A percentile compares a stretch with the other conserved stretches of the same genome.
Evolutionary conservation across 1,140 invertebrate genomes (phyloP).

Genomic region (Mercenaria mercenaria): DNA sequence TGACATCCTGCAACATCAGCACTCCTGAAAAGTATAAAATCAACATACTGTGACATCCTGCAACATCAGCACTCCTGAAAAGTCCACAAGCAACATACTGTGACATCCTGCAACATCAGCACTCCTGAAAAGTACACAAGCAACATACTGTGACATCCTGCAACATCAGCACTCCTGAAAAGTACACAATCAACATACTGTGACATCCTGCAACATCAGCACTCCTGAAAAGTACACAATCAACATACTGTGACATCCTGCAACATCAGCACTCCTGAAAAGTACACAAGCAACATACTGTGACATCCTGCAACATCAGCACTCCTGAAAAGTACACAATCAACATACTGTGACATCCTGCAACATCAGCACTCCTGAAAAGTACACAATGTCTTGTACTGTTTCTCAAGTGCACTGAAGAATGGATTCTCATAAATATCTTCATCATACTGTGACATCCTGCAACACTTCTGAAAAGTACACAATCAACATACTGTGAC

Average conservation of each 20-base stretch:
- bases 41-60: constrained; percentile 89
- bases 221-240: constrained; percentile 85
- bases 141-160: constrained; percentile 89
- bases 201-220: constrained; percentile 41
- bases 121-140: neutral
- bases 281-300: constrained; percentile 92
- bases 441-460: constrained; percentile 90
- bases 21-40: constrained; percentile 85
- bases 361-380: neutral
- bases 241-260: constrained; percentile 89
- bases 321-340: constrained; percentile 85
- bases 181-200: constrained; percentile 93
- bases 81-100: constrained; percentile 92
- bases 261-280: neutral
- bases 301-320: constrained; percentile 41
- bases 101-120: constrained; percentile 41
- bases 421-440: constrained; percentile 92
- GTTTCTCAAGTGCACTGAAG: constrained; percentile 89
- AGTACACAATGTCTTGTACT: constrained; percentile 89
- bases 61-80: neutral
- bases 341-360: constrained; percentile 89
- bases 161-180: neutral
- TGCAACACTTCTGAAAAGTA: neutral
- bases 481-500: too few species aligned
- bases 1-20: constrained; percentile 41